Percentiles rank a stretch among this genome's conserved stretches.
These are phyloP conservation scores for Eumaeus atala DNA, from an alignment of 1,140 invertebrate species.

Conservation along the genomic window DNA sequence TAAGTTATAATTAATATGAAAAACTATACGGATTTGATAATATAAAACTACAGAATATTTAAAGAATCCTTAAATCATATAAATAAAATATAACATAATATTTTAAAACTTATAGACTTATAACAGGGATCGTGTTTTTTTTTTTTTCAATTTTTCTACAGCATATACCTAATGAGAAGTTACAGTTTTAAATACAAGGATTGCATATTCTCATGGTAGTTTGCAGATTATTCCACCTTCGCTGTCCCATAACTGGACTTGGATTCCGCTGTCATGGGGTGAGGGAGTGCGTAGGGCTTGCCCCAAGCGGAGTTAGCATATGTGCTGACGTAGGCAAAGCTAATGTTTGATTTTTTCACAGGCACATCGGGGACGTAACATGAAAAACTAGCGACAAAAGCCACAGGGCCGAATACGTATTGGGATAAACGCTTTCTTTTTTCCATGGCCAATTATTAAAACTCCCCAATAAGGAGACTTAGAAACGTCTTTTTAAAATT, in stretches of 20 bases:
- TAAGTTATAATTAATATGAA: no score
- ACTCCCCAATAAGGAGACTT: background rate
- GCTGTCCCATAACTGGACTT: background rate
- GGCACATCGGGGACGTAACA: constrained; percentile 30
- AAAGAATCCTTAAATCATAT: no score
- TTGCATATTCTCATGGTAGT: background rate
- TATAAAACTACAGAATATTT: no score
- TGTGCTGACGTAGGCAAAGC: constrained; percentile 15
- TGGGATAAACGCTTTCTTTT: constrained; percentile 27
- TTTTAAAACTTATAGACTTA: no score
- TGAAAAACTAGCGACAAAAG: constrained; percentile 37
- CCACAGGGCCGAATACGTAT: constrained; percentile 34
- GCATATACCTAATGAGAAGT: no score
- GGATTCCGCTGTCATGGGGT: background rate
- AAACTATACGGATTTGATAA: no score
- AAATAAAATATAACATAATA: no score
- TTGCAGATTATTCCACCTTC: background rate
- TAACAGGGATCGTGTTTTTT: no score
- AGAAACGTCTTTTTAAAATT: no score
- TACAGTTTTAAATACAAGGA: background rate
- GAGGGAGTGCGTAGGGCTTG: constrained; percentile 12
- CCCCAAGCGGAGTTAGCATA: constrained; percentile 10
- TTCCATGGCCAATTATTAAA: constrained; percentile 33
- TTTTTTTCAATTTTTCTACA: no score
- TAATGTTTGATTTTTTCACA: constrained; percentile 19